Evolutionary conservation across 2,113 vertebrate genomes (phyloP), one percentile per base, ranked within the genome.

Genomic region (Platichthys flesus): DNA sequence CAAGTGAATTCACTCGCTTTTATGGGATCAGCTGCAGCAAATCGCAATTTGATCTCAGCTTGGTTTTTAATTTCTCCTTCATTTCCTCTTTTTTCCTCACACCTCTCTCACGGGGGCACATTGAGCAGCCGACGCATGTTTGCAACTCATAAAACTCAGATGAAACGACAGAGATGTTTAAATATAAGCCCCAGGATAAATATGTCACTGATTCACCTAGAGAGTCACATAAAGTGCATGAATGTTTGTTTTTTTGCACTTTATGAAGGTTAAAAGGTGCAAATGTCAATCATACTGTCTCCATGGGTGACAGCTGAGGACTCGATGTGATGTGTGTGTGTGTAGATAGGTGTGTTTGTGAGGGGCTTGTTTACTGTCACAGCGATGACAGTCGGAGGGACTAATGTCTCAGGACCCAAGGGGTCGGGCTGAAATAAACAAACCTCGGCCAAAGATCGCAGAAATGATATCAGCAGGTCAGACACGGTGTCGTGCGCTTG

Each of bases 351-450:
- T 72, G 64, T 76, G 68, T 79, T 59, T 59, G 31, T 62, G 14
- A 18, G 16, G n/a, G 74, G 37, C 67, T 81, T 81, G 24, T 74
- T 83, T 82, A 58, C 79, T 69, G 73, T 35, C 37, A 31, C 49
- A 45, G 31, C 62, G 76, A 82, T 42, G 47, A 71, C 61, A 74
- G 68, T 70, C 72, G 62, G 63, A 51, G 54, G 79, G 72, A 84
- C 61, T 75, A 78, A 82, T 59, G 64, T 84, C 67, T 76, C 54
- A 79, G 57, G 49, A 75, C 67, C 49, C 58, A 54, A 14, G 21
- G 59, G 78, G 52, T 35, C 61, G 7, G 1, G 56, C 69, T 61
- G 59, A 78, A 70, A 74, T 81, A 85, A 86, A 86, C 77, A 89
- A 67, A 76, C 66, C 60, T 71, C 49, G 42, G 76, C 76, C 77